phyloP scores from a whole-genome alignment of 2,113 vertebrate genomes.

The Dasypus novemcinctus region DNA sequence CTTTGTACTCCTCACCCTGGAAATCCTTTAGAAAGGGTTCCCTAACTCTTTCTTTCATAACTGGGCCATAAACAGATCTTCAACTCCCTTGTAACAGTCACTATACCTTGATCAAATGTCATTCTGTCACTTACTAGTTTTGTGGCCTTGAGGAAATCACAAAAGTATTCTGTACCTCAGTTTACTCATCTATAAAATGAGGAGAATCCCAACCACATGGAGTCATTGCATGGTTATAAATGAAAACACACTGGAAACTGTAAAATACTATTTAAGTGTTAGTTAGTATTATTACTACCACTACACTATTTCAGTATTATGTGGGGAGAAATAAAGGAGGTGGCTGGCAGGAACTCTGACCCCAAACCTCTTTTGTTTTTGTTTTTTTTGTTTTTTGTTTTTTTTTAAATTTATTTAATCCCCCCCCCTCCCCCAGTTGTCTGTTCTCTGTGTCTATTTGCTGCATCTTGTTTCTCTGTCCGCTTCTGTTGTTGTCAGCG shows the following conservation, averaged over 20 bases:
- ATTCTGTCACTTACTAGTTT: background rate
- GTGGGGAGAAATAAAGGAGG: constrained; percentile 16
- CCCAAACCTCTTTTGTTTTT: background rate
- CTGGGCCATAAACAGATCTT: background rate
- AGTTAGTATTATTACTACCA: background rate
- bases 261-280: constrained; percentile 7
- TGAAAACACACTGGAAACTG: constrained; percentile 20
- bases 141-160: background rate
- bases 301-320: background rate
- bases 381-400: no score
- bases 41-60: background rate
- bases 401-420: no score
- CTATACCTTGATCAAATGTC: background rate
- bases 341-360: background rate
- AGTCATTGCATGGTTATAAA: background rate
- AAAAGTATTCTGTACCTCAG: background rate
- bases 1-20: background rate
- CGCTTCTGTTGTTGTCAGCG: no score
- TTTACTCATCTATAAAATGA: constrained; percentile 34
- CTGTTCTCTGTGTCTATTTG: no score
- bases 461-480: no score
- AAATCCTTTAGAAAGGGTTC: background rate
- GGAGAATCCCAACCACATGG: constrained; percentile 33
- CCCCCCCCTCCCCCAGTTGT: no score
- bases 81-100: background rate